A percentile compares a stretch with the other conserved stretches of the same genome.
Evolutionary conservation across 2,113 vertebrate species (phyloP).

Genomic region (Syngnathus floridae): DNA sequence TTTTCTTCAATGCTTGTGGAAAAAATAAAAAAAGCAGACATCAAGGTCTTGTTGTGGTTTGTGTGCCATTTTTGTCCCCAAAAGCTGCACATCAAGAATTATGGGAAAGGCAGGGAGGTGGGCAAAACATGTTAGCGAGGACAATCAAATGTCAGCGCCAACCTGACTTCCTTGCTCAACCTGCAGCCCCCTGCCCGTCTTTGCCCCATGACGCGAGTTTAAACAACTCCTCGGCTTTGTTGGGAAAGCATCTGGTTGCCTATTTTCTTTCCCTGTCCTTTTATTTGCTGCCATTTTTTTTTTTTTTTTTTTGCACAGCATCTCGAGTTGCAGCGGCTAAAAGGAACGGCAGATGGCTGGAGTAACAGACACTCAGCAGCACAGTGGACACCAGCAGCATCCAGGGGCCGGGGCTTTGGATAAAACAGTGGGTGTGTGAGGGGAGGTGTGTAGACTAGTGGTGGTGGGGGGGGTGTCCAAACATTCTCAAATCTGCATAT

Average conservation of each 20-base stretch:
- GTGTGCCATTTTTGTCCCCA: slow-evolving; percentile 35
- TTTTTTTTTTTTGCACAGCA: slow-evolving; percentile 52
- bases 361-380: slow-evolving; percentile 73
- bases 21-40: slow-evolving; percentile 44
- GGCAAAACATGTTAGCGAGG: slow-evolving; percentile 26
- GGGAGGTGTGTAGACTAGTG: slow-evolving; percentile 27
- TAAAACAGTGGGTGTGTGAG: slow-evolving; percentile 45
- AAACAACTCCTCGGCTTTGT: slow-evolving; percentile 73
- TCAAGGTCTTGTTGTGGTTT: slow-evolving; percentile 43
- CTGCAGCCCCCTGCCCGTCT: slow-evolving; percentile 8
- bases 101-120: slow-evolving; percentile 39
- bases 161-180: slow-evolving; percentile 30
- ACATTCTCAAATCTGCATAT: slow-evolving; percentile 54
- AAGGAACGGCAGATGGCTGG: slow-evolving; percentile 77
- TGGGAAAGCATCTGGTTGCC: slow-evolving; percentile 71
- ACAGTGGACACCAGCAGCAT: slow-evolving; percentile 64
- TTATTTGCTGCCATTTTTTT: slow-evolving; percentile 67
- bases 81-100: slow-evolving; percentile 39
- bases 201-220: slow-evolving; percentile 54
- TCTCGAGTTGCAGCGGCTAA: slow-evolving; percentile 74
- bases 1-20: not conserved
- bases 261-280: slow-evolving; percentile 73
- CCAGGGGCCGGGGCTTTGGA: slow-evolving; percentile 45
- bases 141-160: slow-evolving; percentile 44
- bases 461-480: slow-evolving; percentile 22